Base-by-base conservation (phyloP, 2,888 invertebrate species). In the Ctenicera cuprea region DNA sequence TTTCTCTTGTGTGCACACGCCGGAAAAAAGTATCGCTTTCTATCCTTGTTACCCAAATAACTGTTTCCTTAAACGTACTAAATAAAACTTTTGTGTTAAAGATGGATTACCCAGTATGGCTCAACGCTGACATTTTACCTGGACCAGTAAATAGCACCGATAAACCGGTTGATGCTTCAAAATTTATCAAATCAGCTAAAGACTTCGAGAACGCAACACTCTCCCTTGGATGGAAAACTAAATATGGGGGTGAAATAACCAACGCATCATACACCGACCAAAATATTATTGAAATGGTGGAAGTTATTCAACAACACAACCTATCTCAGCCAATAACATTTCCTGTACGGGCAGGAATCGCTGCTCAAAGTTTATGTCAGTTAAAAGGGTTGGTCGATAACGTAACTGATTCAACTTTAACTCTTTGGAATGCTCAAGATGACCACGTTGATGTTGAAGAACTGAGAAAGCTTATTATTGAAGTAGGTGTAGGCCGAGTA, bases 211-310 rank as follows among this genome's bases (percentile, higher is more conserved):
- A 91, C 16, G 90, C 92, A 0, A 91, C 92, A 0, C 87, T 97
- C 1, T 97, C 96, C 8, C 88, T 95, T 5, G 97, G 95, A 0
- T 97, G 97, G 97, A 96, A 95, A 18, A 96, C 96, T 0, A 89
- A 88, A 74, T 92, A 90, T 84, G 89, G 90, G 3, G 87, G 86
- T 0, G 86, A 88, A 75, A 86, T 87, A 72, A 89, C 80, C 1
- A 83, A 89, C 52, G 92, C 90, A 0, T 88, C 87, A 30, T 95
- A 95, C 85, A 91, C 89, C 3, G 82, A 88, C 1, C 87, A 89
- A 0, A 90, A 95, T 63, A 90, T 94, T n/a, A 87, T 91, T 0
- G 88, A 89, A 16, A 96, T 96, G 95, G 82, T 92, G 1, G 84
- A 90, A 2, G 87, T 87, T 5, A 87, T 94, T 18, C 88, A 86